Conservation (phyloP, 2,888 invertebrate species). For the Ephialtes manifestator region DNA sequence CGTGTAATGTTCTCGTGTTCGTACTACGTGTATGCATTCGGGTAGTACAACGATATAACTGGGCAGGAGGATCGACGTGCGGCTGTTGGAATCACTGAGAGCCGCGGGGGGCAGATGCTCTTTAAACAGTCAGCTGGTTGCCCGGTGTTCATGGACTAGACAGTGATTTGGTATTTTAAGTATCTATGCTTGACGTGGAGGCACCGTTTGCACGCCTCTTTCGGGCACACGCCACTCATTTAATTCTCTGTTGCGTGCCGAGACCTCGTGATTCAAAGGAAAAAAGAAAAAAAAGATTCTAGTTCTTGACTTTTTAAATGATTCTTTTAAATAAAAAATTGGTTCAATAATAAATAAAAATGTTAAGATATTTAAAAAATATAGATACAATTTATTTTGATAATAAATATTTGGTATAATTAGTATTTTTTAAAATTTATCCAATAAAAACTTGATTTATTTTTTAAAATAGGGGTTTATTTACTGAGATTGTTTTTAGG, state of each 20-base stretch:
- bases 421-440: too few relatives aligned
- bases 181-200: constrained; percentile 32
- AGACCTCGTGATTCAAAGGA: neutral
- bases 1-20: constrained; percentile 69
- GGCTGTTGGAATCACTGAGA: constrained; percentile 67
- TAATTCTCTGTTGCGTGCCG: neutral
- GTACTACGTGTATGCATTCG: constrained; percentile 3
- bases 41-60: constrained; percentile 21
- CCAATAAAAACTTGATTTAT: too few relatives aligned
- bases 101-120: constrained; percentile 81
- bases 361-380: neutral
- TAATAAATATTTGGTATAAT: too few relatives aligned
- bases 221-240: constrained; percentile 38
- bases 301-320: too few relatives aligned
- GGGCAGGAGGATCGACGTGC: constrained; percentile 56
- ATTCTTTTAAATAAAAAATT: too few relatives aligned
- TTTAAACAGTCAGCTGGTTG: constrained; percentile 81
- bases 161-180: constrained; percentile 78
- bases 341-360: neutral
- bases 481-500: too few relatives aligned
- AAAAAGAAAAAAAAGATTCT: neutral
- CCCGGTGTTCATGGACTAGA: constrained; percentile 71
- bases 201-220: constrained; percentile 29
- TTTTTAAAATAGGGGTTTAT: too few relatives aligned
- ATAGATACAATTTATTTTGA: neutral